Evolutionary conservation across 2,797 vertebrate genomes (phyloP).

Genomic region (Parauchenoglanis ngamensis): DNA sequence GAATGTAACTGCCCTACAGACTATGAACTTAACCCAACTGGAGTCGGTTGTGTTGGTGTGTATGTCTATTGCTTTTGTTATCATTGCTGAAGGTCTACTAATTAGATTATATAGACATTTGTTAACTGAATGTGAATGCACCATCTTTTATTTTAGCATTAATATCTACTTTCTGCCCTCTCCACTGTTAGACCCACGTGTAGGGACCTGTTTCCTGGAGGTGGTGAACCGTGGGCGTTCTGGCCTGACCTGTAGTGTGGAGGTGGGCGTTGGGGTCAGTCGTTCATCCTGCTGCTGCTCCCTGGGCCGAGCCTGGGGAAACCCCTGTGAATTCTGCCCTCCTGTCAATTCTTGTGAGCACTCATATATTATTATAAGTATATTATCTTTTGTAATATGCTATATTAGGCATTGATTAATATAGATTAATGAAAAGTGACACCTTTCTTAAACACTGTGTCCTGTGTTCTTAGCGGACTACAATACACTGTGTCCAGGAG

Average conservation of each 20-base stretch:
- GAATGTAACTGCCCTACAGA: conserved; percentile 64
- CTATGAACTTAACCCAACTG: conserved; percentile 63
- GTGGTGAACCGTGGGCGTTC: conserved; percentile 65
- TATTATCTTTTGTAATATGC: background rate
- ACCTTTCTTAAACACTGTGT: background rate
- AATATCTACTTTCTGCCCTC: background rate
- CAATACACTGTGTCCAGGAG: conserved; percentile 83
- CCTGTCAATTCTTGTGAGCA: conserved; percentile 81
- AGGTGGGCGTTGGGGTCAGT: conserved; percentile 81
- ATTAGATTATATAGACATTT: background rate
- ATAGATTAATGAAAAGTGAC: background rate
- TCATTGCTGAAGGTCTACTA: background rate
- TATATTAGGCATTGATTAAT: background rate
- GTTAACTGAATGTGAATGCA: background rate
- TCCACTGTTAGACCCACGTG: conserved; percentile 69
- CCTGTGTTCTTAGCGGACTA: conserved; percentile 75
- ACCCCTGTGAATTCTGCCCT: conserved; percentile 81
- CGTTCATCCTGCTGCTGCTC: conserved; percentile 85
- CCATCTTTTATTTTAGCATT: background rate
- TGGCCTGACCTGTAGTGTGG: conserved; percentile 77
- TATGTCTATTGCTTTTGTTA: background rate
- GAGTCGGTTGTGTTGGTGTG: conserved; percentile 64
- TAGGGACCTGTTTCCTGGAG: conserved; percentile 82
- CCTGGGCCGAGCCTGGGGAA: conserved; percentile 80
- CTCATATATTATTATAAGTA: background rate